Evolutionary conservation across 2,888 invertebrate genomes (phyloP), one percentile per base, ranked within the genome.

Genomic region (Himalopsyche japonica): DNA sequence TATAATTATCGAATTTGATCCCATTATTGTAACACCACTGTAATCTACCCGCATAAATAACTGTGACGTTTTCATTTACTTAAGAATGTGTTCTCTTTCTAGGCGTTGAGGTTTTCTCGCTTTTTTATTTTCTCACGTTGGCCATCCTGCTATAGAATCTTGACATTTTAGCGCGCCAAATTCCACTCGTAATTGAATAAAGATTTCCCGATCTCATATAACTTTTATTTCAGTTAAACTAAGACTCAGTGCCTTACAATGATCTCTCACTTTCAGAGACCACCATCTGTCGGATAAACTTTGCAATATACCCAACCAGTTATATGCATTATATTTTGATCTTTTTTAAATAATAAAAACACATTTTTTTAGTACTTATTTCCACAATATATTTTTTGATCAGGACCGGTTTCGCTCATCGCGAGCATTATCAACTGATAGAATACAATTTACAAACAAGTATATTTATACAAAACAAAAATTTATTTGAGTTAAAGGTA

Each of bases 11-110:
- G 7, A 20, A 20, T 57, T 20, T 57, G 24, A 8, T 20, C 57
- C 20, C 57, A 20, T 57, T 57, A 10, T 20, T 20, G 43, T 57
- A 20, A 20, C 57, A 10, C n/a, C 10, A 57, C 57, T 57, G 57
- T n/a, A 57, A 37, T 49, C 48, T 78, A 32, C 27, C 79, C 84
- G 43, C 83, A 86, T 86, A 86, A 86, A 86, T 86, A 83, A 85
- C 82, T 57, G 80, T 84, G 86, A 86, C 86, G 64, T 86, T 86
- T 84, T 86, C 86, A 86, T 86, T 86, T 86, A 86, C 83, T 83
- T 84, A 83, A 85, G 86, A 86, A 86, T 86, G 86, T 82, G 85
- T 81, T 78, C 57, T 81, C 64, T 32, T 80, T 47, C 83, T 80
- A 34, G 27, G 48, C 57, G 57, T 57, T 57, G 57, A 57, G 57